Conservation (phyloP, 2,113 vertebrate species). For the Upupa epops region DNA sequence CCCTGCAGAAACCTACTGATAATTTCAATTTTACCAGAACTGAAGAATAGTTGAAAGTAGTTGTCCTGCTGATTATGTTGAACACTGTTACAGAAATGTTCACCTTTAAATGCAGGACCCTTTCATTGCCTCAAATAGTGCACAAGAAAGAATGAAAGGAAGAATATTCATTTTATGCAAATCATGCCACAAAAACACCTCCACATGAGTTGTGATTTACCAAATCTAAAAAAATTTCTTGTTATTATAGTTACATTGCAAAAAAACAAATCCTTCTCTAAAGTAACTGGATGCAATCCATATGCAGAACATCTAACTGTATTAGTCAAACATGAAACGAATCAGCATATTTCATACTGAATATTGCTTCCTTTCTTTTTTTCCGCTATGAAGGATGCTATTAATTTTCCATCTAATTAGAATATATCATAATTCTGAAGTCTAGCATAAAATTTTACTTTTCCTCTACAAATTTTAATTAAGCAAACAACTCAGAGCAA, state of each 20-base stretch:
- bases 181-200: not conserved
- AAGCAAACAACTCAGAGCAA: not conserved
- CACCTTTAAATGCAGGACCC: not conserved
- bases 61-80: not conserved
- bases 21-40: not conserved
- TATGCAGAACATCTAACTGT: not conserved
- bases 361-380: not conserved
- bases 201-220: not conserved
- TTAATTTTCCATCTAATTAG: constrained; percentile 45
- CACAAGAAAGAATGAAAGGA: not conserved
- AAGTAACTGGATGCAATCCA: not conserved
- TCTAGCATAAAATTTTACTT: constrained; percentile 12
- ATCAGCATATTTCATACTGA: constrained; percentile 1
- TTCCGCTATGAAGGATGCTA: not conserved
- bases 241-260: not conserved
- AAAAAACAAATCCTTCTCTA: not conserved
- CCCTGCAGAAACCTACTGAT: not conserved
- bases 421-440: constrained; percentile 6
- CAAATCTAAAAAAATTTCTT: not conserved
- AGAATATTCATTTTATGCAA: not conserved
- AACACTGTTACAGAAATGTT: not conserved
- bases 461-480: constrained; percentile 22
- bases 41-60: not conserved
- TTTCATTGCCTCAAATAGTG: not conserved
- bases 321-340: constrained; percentile 22